Base-by-base conservation (phyloP, 2,113 vertebrate genomes). In the Scopus umbretta region DNA sequence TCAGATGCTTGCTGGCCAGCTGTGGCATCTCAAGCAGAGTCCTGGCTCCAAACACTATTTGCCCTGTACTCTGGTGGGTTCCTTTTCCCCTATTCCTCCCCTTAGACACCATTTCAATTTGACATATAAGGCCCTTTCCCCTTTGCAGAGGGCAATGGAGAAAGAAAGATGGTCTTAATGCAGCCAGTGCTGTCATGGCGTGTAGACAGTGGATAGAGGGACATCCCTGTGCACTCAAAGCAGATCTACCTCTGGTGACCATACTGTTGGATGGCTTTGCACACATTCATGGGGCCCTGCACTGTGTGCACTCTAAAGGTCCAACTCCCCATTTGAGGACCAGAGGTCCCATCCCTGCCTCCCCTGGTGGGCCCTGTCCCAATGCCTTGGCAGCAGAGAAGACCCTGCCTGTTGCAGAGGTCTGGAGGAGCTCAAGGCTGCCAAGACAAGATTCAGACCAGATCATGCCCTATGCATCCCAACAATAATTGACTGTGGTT, bases 251-350 rank as follows among this genome's bases (percentile, higher is more conserved):
- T 59, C 29, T 50, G 36, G 23, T 67, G 21, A 29, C 32, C 11
- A 5, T 30, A 49, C 26, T 38, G 7, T 29, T 42, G 52, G 42
- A 6, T 43, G 5, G 16, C 14, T 72, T 26, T 71, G 32, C 50
- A 50, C 10, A 17, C 14, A 45, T 3, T 9, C 40, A 7, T 8
- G 25, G 17, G 34, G 5, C 9, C 50, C 16, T 0, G 0, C n/a
- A 19, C 42, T 21, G 6, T 13, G 21, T 16, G 1, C 1, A 0
- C 20, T 40, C 17, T 2, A 3, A 86, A 80, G 21, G 42, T 38
- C 21, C 45, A 76, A 0, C 8, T 73, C n/a, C 22, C 7, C 43
- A 11, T 23, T 16, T 26, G 18, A 62, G 40, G 68, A 75, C n/a
- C 7, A 23, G 32, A 16, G 7, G 7, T 70, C 19, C 25, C 7